These are phyloP conservation scores for Pygoscelis adeliae DNA, from an alignment of 2,113 vertebrate genomes.

Conservation along the genomic window DNA sequence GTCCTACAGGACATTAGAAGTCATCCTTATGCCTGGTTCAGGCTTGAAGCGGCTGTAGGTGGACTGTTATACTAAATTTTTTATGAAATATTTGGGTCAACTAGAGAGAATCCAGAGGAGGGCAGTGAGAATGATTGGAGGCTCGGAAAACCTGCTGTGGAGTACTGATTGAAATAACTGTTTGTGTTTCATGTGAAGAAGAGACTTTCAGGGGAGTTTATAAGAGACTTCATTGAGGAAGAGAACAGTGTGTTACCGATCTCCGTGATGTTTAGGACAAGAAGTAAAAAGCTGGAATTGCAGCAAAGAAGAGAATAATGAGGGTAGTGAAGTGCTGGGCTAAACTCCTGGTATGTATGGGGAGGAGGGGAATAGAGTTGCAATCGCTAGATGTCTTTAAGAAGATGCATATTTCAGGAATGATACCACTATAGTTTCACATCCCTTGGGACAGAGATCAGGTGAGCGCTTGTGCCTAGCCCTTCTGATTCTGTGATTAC, in stretches of 20 bases:
- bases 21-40: background rate
- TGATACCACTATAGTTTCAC: background rate
- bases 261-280: background rate
- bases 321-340: background rate
- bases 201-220: background rate
- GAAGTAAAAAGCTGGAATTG: background rate
- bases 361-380: background rate
- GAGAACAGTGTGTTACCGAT: background rate
- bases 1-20: background rate
- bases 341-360: background rate
- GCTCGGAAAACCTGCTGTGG: background rate
- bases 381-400: background rate
- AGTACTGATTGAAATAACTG: background rate
- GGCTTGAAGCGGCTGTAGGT: constrained; percentile 3
- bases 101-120: background rate
- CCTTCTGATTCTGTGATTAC: background rate
- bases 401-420: background rate
- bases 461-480: background rate
- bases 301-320: background rate
- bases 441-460: background rate
- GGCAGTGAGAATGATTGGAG: background rate
- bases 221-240: background rate
- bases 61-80: background rate
- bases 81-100: constrained; percentile 14
- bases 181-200: background rate